Base-by-base conservation (phyloP, 2,888 invertebrate species). In the Andrena hattorfiana region DNA sequence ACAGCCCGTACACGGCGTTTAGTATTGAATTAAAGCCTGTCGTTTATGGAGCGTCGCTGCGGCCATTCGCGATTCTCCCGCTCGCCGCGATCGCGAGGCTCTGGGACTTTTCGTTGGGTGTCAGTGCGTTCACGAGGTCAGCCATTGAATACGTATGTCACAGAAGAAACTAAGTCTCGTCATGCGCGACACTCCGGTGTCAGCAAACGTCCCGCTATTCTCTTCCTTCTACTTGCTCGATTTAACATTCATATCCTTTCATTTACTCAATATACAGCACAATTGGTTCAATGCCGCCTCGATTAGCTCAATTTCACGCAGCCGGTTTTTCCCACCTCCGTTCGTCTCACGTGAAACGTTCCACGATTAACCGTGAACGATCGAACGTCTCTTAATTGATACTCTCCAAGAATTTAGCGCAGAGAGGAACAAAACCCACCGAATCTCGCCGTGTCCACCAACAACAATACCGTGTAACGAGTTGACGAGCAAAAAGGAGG, bases 381-480 rank as follows among this genome's bases (percentile, higher is more conserved):
- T 72, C 64, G 56, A 71, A 48, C 16, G 26, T 59, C 64, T n/a
- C n/a, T 66, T 73, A 77, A 72, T 77, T 77, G 73, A 76, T 72
- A 72, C 49, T 42, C 35, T 51, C 54, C 13, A 35, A 63, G 63
- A 63, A 63, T 63, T 13, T 32, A 28, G 30, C 30, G 10, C 23
- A 13, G 56, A n/a, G 16, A 23, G 28, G 20, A 54, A 54, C 42
- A 42, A 70, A 63, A 42, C 28, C 49, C 26, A 48, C 7, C 49
- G 49, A 20, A 68, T 35, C 20, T 13, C 51, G 42, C 8, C 6
- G 48, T 7, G 30, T n/a, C n/a, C 16, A 10, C 8, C 8, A n/a
- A 20, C 59, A 60, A 78, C 76, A 75, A 78, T 48, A 51, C 28
- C 48, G 76, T n/a, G 78, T 75, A 69, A 75, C 68, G 68, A 63